A percentile compares a stretch with the other conserved stretches of the same genome.
These are phyloP conservation scores for Orchesella flavescens DNA, from an alignment of 2,888 invertebrate species.

Conservation along the genomic window DNA sequence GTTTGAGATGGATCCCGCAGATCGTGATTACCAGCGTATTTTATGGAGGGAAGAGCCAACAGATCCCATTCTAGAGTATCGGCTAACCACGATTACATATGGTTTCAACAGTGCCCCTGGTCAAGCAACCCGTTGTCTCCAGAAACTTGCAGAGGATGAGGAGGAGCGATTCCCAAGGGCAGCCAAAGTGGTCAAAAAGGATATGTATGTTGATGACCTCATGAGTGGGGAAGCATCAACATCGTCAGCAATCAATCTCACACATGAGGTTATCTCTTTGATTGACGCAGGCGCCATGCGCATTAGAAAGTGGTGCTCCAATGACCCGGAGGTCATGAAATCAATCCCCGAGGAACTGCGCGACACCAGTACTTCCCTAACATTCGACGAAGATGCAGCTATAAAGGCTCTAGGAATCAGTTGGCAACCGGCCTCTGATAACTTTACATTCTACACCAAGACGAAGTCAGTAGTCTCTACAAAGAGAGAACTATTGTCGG, in stretches of 20 bases:
- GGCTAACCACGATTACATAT: slow-evolving; percentile 73
- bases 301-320: slow-evolving; percentile 59
- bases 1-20: slow-evolving; percentile 70
- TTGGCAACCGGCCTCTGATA: slow-evolving; percentile 49
- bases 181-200: slow-evolving; percentile 56
- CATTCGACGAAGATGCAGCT: slow-evolving; percentile 13
- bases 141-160: slow-evolving; percentile 71
- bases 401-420: slow-evolving; percentile 53
- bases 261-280: slow-evolving; percentile 10
- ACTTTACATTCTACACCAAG: not conserved
- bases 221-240: slow-evolving; percentile 23
- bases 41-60: slow-evolving; percentile 72
- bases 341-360: slow-evolving; percentile 30
- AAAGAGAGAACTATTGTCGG: slow-evolving; percentile 27
- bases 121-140: slow-evolving; percentile 71
- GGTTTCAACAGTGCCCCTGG: slow-evolving; percentile 73
- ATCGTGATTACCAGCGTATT: slow-evolving; percentile 73
- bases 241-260: slow-evolving; percentile 9
- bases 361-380: not conserved
- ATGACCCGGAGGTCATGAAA: slow-evolving; percentile 12
- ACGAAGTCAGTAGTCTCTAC: not conserved
- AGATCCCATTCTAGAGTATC: slow-evolving; percentile 63
- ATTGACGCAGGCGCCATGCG: not conserved
- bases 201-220: slow-evolving; percentile 73
- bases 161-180: slow-evolving; percentile 30